phyloP scores from a whole-genome alignment of 1,140 invertebrate genomes.

The Campoletis sonorensis region DNA sequence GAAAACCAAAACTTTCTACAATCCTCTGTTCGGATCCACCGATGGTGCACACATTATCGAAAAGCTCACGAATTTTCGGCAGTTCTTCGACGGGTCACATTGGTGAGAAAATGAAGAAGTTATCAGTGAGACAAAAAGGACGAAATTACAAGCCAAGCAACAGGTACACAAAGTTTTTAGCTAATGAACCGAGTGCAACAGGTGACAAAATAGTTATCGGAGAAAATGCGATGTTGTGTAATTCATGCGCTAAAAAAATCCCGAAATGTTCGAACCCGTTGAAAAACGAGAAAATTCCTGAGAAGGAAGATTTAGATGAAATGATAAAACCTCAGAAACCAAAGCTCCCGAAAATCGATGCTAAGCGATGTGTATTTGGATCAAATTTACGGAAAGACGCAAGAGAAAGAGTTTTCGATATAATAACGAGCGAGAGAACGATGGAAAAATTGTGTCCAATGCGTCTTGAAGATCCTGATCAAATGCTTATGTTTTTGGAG shows the following conservation, averaged over 20 bases:
- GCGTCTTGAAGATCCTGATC: constrained; percentile 59
- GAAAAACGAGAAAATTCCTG: constrained; percentile 14
- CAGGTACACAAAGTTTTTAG: constrained; percentile 59
- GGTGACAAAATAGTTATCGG: not conserved
- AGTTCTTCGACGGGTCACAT: constrained; percentile 26
- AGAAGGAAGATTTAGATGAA: constrained; percentile 6
- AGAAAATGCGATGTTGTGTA: constrained; percentile 3
- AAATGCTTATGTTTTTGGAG: constrained; percentile 64
- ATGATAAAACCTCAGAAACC: constrained; percentile 18
- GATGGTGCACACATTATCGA: constrained; percentile 41
- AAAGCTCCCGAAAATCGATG: constrained; percentile 47
- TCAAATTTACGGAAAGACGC: constrained; percentile 38
- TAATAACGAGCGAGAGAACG: constrained; percentile 64
- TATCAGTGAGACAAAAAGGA: constrained; percentile 53
- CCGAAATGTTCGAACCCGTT: not conserved
- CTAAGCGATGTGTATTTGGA: constrained; percentile 45
- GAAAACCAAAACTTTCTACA: constrained; percentile 61
- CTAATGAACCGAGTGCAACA: constrained; percentile 11
- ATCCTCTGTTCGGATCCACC: constrained; percentile 62
- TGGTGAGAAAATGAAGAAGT: constrained; percentile 34
- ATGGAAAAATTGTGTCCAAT: constrained; percentile 62
- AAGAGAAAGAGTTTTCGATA: constrained; percentile 58
- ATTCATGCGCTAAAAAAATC: constrained; percentile 20
- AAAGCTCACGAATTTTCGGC: constrained; percentile 32
- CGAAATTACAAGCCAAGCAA: constrained; percentile 65